Evolutionary conservation across 2,113 vertebrate genomes (phyloP), one percentile per base, ranked within the genome.

Genomic region (Loxodonta africana): DNA sequence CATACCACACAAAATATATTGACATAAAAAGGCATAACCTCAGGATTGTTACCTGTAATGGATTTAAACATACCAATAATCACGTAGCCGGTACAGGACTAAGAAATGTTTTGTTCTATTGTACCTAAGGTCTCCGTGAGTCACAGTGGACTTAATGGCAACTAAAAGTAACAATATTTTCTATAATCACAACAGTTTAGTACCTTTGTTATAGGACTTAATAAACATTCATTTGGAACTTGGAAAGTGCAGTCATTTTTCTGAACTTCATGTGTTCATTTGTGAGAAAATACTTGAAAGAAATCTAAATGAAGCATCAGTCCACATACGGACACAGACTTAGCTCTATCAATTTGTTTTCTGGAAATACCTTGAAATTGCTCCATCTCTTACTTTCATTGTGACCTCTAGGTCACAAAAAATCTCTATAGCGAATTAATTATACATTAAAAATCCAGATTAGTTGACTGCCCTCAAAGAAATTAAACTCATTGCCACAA

Each of bases 381-480:
- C 8, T 74, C 87, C 3, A 80, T 80, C 4, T 87, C 23, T 93
- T 10, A 90, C 4, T 86, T 97, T 90, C 62, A 51, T 7, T 71
- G 26, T 87, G 26, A 80, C 18, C 14, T 81, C 48, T 4, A 11
- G 44, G 26, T 77, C 23, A 67, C 37, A 91, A 88, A 89, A 91
- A 20, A 77, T 57, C 23, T 81, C 15, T 41, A 25, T 37, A 37
- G 7, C 46, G 8, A 90, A 63, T 63, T 94, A 91, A 88, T 73
- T 88, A 33, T 78, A 60, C 8, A 53, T 94, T 92, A 74, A 67
- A 81, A 93, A 65, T 73, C 7, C 30, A 87, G 46, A 84, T 83
- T 26, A 41, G 46, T 26, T 87, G 26, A 41, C 46, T 84, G 0
- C 37, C 37, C 57, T 77, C 21, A 90, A 81, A 89, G 14, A 91